Base-by-base conservation (phyloP, 2,888 invertebrate species). In the Apodemia mormo region DNA sequence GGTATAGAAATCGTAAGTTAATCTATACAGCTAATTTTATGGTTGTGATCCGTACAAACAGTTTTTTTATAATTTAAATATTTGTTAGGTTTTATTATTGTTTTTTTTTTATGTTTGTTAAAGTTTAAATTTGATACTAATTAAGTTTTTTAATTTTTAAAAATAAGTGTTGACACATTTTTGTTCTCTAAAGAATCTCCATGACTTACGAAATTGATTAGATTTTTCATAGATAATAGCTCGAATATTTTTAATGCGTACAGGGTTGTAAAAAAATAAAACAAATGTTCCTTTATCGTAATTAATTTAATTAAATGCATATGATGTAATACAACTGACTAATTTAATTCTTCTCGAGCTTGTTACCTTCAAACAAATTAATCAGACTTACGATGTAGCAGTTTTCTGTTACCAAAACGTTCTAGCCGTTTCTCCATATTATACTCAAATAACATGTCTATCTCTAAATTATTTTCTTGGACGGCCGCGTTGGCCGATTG, bases 191-290 rank as follows among this genome's bases (percentile, higher is more conserved):
- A 58, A 58, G 58, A 7, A 58, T n/a, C 58, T 58, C 58, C 58
- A 58, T 58, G 58, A 58, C 58, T 58, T 22, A 58, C 58, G 7
- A 65, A 65, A 43, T 37, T 65, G 43, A 65, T 65, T 65, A 65
- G 40, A 65, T 65, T 43, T 65, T 37, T 65, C 65, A 65, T 65
- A 65, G 65, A 65, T 65, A 37, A 65, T 65, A 65, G 65, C 43
- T 65, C 43, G 65, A 65, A 65, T 65, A 65, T 43, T 65, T 58
- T 58, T 58, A 58, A 58, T 58, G 58, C 58, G 58, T 29, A 58
- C 29, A 14, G n/a, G 58, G 65, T 65, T 65, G 65, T 65, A 37
- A 65, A 65, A 65, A 65, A 65, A 65, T 37, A 65, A 40, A 65
- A 65, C 14, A 65, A 65, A 65, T 37, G 65, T 65, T 65, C 43